Conservation (phyloP, 2,888 invertebrate species). For the Leucozona laternaria region DNA sequence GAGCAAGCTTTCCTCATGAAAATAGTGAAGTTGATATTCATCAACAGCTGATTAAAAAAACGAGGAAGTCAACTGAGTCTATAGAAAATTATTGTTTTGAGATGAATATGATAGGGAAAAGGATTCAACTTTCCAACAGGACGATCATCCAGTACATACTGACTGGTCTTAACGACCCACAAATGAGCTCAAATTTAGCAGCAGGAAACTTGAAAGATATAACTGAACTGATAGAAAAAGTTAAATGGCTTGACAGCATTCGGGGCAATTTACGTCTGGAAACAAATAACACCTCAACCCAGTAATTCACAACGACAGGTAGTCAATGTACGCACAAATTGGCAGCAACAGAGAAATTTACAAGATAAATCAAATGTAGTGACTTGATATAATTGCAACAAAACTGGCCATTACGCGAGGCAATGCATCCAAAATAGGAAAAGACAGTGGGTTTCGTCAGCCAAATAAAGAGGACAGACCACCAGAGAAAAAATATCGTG, state of each 20-base stretch:
- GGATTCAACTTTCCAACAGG: constrained; percentile 17
- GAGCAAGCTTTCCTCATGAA: background rate
- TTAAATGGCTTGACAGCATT: constrained; percentile 17
- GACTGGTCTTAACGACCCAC: constrained; percentile 19
- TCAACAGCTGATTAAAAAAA: background rate
- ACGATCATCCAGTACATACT: constrained; percentile 38
- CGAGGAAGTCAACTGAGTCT: background rate
- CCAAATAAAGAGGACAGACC: background rate
- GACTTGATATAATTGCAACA: background rate
- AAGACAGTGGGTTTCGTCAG: background rate
- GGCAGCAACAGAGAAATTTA: background rate
- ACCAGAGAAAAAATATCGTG: background rate
- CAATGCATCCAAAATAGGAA: background rate
- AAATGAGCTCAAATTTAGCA: constrained; percentile 24
- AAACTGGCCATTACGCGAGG: background rate
- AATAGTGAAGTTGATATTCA: constrained; percentile 7
- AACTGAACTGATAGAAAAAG: constrained; percentile 20
- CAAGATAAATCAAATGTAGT: background rate
- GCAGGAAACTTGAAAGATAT: background rate
- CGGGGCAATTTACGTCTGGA: background rate
- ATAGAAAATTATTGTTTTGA: constrained; percentile 11
- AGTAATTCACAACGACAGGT: background rate
- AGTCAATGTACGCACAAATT: background rate
- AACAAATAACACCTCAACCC: background rate
- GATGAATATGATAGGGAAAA: constrained; percentile 31